Conservation (phyloP, 2,113 vertebrate species). For the Orthochromis malagaraziensis region DNA sequence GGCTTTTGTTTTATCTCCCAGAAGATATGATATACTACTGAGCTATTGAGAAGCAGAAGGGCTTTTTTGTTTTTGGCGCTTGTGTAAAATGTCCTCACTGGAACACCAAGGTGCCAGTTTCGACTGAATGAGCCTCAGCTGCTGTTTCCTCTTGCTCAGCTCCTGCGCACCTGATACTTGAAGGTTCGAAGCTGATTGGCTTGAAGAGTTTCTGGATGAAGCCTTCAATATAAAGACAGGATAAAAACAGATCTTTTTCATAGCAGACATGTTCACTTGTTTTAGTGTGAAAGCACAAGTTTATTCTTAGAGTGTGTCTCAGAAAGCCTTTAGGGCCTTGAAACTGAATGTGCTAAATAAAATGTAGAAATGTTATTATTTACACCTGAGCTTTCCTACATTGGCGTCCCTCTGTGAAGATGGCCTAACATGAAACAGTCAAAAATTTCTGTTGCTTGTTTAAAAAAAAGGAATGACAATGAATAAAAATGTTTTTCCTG, state of each 20-base stretch:
- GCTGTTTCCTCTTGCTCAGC: neutral
- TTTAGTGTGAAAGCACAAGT: neutral
- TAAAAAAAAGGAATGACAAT: neutral
- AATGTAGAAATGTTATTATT: neutral
- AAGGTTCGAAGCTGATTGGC: neutral
- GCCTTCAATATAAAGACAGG: neutral
- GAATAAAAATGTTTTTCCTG: neutral
- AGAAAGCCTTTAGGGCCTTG: neutral
- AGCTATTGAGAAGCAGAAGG: neutral
- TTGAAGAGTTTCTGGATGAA: neutral
- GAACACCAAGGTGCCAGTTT: neutral
- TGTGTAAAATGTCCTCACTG: neutral
- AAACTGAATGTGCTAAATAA: fast-evolving
- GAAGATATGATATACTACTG: neutral
- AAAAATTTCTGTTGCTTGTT: neutral
- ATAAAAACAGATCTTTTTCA: neutral
- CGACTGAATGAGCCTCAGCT: fast-evolving
- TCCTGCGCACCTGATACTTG: neutral
- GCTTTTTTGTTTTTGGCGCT: neutral
- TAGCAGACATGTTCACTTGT: neutral
- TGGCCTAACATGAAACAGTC: neutral
- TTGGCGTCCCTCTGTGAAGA: neutral
- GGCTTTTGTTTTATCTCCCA: neutral
- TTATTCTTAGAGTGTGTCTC: neutral
- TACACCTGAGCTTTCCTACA: neutral